Base-by-base conservation (phyloP, 2,797 vertebrate species). In the Glossophaga mutica region DNA sequence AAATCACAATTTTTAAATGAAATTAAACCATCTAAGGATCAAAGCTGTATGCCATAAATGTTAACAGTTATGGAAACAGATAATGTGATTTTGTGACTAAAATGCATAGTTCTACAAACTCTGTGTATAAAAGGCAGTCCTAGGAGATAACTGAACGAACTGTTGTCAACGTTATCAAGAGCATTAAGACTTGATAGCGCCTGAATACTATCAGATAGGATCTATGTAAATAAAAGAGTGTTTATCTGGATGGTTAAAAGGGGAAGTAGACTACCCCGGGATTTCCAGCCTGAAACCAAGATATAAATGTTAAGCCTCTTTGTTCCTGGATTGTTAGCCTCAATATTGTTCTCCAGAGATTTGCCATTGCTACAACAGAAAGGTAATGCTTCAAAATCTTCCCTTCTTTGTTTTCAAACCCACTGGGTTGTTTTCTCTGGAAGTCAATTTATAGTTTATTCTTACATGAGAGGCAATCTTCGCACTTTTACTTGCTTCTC, bases 201-300 rank as follows among this genome's bases (percentile, higher is more conserved):
- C 95, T 92, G 96, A 93, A 91, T 82, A n/a, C 93, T 96, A 97
- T 96, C 97, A 95, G 74, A 86, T 74, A 85, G 29, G 73, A 95
- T 96, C 94, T 96, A 86, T 95, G 95, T 94, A 97, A 97, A 97
- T 96, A 96, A 95, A 87, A 87, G 70, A 46, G 55, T 96, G 94
- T 96, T 95, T 97, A 92, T 95, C 90, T 90, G 59, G 21, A 22
- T 77, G 59, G 67, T 86, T 94, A 88, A 96, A 96, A 95, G 85
- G 93, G 59, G 95, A 73, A 74, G 19, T 52, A 93, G 90, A 82
- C 87, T 96, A 93, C 71, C 94, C 11, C 78, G 96, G 94, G 97
- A 95, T 97, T 97, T 92, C 82, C 44, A 87, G 59, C 90, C 76
- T 90, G 87, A 96, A 96, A 96, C 92, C 92, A 79, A 83, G 92